Percentiles rank a stretch among this genome's conserved stretches.
These are phyloP conservation scores for Notothenia coriiceps DNA, from an alignment of 2,113 vertebrate genomes.

Conservation along the genomic window DNA sequence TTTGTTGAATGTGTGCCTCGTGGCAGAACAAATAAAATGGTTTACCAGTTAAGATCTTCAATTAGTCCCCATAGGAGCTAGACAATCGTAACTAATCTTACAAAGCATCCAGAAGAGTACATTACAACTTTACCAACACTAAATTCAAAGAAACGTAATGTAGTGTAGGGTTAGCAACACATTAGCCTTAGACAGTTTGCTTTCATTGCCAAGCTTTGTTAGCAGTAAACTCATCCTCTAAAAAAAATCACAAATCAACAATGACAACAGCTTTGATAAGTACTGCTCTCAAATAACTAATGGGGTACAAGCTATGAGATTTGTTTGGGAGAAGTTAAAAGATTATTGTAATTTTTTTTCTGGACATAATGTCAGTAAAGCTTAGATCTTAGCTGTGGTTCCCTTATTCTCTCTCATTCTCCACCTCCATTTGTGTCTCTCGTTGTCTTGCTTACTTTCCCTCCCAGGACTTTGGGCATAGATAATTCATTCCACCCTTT, in stretches of 20 bases:
- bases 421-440: neutral
- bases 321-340: neutral
- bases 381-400: neutral
- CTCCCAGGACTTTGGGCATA: conserved; percentile 30
- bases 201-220: neutral
- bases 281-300: too few species aligned
- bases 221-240: neutral
- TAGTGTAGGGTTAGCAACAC: neutral
- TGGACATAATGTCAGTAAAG: neutral
- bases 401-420: neutral
- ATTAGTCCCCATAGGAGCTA: neutral
- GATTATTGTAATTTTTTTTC: neutral
- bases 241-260: neutral
- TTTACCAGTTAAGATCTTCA: neutral
- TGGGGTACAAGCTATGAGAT: too few species aligned
- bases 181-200: neutral
- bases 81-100: neutral
- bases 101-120: neutral
- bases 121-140: neutral
- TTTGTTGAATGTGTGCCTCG: neutral
- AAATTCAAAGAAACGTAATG: neutral
- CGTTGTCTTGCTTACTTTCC: neutral
- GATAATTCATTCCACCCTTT: conserved; percentile 51
- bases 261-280: neutral
- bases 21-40: neutral